A percentile compares a stretch with the other conserved stretches of the same genome.
These are phyloP conservation scores for Phycodurus eques DNA, from an alignment of 2,113 vertebrate genomes.

Conservation along the genomic window DNA sequence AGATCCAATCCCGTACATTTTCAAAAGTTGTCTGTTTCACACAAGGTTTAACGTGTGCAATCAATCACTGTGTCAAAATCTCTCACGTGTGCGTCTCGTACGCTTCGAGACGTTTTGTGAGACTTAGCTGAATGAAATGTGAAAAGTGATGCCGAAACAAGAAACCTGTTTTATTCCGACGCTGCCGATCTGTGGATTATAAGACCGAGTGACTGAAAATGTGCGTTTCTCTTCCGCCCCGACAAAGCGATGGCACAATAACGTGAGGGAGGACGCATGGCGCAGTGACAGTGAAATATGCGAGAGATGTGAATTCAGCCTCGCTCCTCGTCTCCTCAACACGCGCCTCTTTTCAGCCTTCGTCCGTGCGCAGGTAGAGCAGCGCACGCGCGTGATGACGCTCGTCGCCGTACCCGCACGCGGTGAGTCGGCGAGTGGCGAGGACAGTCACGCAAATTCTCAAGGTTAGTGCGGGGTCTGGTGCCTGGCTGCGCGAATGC, in stretches of 20 bases:
- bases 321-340: constrained; percentile 15
- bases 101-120: neutral
- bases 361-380: constrained; percentile 1
- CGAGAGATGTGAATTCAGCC: neutral
- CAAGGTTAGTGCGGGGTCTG: constrained; percentile 54
- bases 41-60: neutral
- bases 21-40: neutral
- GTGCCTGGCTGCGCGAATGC: constrained; percentile 45
- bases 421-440: constrained; percentile 36
- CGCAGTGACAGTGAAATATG: constrained; percentile 10
- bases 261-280: constrained; percentile 43
- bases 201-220: constrained; percentile 8
- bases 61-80: neutral
- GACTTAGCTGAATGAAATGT: constrained; percentile 13
- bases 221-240: constrained; percentile 7
- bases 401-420: constrained; percentile 11
- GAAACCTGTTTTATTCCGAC: constrained; percentile 31
- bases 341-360: neutral
- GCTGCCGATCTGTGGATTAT: constrained; percentile 12
- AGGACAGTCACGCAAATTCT: constrained; percentile 31
- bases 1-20: neutral
- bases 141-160: constrained; percentile 30
- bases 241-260: constrained; percentile 23
- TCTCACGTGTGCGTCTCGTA: too few relatives aligned
- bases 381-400: neutral